Percentiles rank a stretch among this genome's conserved stretches.
phyloP scores from a whole-genome alignment of 1,140 invertebrate species.

The Drosophila miranda region DNA sequence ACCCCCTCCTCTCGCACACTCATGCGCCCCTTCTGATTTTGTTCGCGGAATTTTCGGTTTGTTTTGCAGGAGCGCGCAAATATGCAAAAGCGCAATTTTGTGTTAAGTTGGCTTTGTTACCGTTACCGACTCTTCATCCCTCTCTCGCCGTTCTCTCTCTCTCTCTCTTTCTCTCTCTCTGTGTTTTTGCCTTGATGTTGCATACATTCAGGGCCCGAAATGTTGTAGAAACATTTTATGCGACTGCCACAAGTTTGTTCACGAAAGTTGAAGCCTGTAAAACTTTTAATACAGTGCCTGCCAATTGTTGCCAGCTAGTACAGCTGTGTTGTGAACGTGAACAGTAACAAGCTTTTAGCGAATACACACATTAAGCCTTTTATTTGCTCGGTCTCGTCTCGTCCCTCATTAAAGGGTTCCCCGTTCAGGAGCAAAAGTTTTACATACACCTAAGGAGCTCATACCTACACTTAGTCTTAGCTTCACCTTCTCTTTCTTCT shows the following conservation, averaged over 20 bases:
- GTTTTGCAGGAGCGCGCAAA: constrained; percentile 49
- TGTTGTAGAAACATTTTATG: constrained; percentile 68
- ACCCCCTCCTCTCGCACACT: constrained; percentile 5
- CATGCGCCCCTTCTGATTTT: constrained; percentile 22
- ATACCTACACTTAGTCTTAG: constrained; percentile 4
- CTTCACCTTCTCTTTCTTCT: constrained; percentile 13
- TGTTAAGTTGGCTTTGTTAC: constrained; percentile 70
- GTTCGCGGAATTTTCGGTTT: constrained; percentile 37
- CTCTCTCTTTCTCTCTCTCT: constrained; percentile 1
- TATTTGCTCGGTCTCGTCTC: constrained; percentile 30
- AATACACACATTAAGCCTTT: constrained; percentile 61
- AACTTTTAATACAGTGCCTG: constrained; percentile 73
- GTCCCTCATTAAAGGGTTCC: constrained; percentile 36
- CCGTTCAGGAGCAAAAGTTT: constrained; percentile 19
- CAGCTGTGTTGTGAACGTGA: constrained; percentile 4
- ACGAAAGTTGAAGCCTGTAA: constrained; percentile 68
- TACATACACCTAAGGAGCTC: constrained; percentile 17
- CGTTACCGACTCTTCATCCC: not conserved
- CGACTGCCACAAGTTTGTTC: constrained; percentile 44
- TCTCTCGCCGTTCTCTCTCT: not conserved
- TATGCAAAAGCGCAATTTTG: constrained; percentile 79
- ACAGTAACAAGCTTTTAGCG: constrained; percentile 66
- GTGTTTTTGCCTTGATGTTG: constrained; percentile 16
- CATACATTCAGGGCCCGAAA: constrained; percentile 55
- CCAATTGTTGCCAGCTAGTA: constrained; percentile 48